These are phyloP conservation scores for Strix occidentalis DNA, from an alignment of 2,797 vertebrate species.

Conservation along the genomic window DNA sequence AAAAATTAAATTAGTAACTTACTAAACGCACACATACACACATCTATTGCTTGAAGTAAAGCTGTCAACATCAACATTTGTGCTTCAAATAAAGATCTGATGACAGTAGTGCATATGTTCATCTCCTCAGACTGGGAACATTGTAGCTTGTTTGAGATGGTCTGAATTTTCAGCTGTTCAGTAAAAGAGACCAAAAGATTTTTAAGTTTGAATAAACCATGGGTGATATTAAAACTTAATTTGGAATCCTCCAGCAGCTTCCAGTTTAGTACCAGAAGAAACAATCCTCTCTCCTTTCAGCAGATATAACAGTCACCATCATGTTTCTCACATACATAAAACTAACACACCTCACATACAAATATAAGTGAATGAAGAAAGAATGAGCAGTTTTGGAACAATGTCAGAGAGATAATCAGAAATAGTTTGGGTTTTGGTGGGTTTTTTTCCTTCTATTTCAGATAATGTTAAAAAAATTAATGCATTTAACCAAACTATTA, in stretches of 20 bases:
- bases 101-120: background rate
- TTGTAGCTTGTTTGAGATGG: background rate
- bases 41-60: background rate
- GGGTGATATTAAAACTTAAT: background rate
- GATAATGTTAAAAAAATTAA: background rate
- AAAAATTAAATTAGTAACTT: background rate
- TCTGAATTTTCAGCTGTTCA: background rate
- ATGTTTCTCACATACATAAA: background rate
- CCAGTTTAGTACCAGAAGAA: background rate
- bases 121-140: background rate
- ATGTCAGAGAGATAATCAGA: background rate
- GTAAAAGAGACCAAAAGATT: background rate
- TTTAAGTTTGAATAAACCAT: background rate
- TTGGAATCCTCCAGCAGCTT: background rate
- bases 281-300: background rate
- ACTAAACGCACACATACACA: background rate
- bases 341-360: background rate
- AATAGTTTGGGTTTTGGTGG: background rate
- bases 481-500: background rate
- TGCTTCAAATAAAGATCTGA: background rate
- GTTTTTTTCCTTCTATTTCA: background rate
- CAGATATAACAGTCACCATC: background rate
- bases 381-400: background rate
- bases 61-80: background rate
- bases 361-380: background rate